Evolutionary conservation across 2,113 vertebrate genomes (phyloP).

Genomic region (Crypturellus undulatus): DNA sequence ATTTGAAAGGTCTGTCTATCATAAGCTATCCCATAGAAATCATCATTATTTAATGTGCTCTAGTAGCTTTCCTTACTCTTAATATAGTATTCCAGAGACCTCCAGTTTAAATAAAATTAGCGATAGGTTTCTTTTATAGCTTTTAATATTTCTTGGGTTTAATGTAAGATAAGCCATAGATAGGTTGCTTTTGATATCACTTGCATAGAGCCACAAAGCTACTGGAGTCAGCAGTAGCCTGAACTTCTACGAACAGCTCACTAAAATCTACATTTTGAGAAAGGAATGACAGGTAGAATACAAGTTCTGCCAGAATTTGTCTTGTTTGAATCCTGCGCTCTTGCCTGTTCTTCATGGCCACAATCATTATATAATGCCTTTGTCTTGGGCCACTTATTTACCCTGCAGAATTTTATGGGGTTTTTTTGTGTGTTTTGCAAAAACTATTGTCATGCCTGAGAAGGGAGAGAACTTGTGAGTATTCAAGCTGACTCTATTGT

Average conservation of each 20-base stretch:
- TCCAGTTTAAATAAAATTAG: neutral
- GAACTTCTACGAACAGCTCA: neutral
- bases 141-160: neutral
- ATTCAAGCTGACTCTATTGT: neutral
- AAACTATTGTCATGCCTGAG: neutral
- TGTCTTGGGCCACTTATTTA: neutral
- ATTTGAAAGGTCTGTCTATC: neutral
- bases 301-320: neutral
- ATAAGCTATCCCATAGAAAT: neutral
- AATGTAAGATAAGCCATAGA: too few species aligned
- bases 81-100: neutral
- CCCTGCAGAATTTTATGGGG: neutral
- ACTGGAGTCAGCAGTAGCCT: neutral
- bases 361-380: neutral
- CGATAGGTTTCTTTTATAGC: neutral
- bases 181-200: neutral
- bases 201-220: neutral
- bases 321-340: neutral
- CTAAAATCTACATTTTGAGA: neutral
- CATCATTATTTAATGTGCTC: neutral
- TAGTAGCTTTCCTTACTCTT: neutral
- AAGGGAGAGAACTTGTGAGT: neutral
- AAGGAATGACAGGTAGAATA: neutral
- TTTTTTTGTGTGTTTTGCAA: neutral
- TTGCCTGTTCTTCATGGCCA: neutral